Evolutionary conservation across 2,113 vertebrate genomes (phyloP), one percentile per base, ranked within the genome.

Genomic region (Nothobranchius furzeri): DNA sequence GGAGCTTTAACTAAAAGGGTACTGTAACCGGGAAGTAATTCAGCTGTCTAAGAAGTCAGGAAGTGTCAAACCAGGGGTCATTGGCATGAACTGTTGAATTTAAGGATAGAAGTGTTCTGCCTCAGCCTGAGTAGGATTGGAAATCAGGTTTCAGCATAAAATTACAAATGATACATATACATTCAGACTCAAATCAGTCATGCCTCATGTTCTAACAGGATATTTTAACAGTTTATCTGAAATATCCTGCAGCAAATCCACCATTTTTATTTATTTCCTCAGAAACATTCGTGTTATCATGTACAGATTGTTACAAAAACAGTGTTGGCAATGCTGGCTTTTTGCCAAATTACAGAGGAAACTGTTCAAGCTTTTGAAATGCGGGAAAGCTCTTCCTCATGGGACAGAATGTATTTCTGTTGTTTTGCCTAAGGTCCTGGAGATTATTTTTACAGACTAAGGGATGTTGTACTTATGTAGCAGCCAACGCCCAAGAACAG

Each of bases 361-460:
- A 65, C 73, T 51, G 83, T 78, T 81, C 43, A 64, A 62, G 55
- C 64, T 75, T 85, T 82, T 81, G 70, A 85, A 79, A 72, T 70
- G 71, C 30, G 71, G 68, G 84, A 84, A 89, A 82, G 81, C 69
- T 73, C 83, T 79, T 81, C 83, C 87, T 89, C 56, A 55, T 75
- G 71, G 86, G 80, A 81, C 74, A 67, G 66, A 87, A 85, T 88
- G 86, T 87, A 89, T 90, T 91, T 91, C 78, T 80, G 90, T 87
- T 76, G 76, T 72, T 78, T 74, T 70, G 76, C 72, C 76, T 74
- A 92, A 92, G 90, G 91, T 78, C 74, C 88, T 84, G 87, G 85
- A 93, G 90, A 94, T 94, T 96, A 93, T 94, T 96, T 96, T 95
- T 94, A 87, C 93, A 94, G 93, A 88, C 93, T 90, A 92, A 81